Evolutionary conservation across 2,888 invertebrate species (phyloP).

Genomic region (Linnaemya tessellans): DNA sequence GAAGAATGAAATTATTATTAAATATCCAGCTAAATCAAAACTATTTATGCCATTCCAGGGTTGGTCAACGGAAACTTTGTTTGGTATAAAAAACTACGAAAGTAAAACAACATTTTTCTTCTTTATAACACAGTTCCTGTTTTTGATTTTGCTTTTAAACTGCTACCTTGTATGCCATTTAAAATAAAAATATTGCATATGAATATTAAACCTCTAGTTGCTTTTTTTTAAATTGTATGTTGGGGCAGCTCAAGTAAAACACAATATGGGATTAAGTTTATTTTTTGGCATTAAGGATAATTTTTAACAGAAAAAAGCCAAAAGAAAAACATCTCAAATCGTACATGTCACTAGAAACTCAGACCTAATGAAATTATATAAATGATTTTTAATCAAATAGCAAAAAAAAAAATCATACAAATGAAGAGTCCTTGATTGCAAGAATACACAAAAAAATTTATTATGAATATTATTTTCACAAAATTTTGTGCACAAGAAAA

Average conservation of each 20-base stretch:
- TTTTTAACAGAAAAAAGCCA: constrained; percentile 24
- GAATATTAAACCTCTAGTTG: constrained; percentile 35
- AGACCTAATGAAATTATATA: constrained; percentile 48
- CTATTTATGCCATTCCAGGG: too few relatives aligned
- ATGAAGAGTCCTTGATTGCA: constrained; percentile 66
- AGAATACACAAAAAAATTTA: constrained; percentile 43
- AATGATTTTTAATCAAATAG: constrained; percentile 53
- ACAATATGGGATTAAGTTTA: constrained; percentile 62
- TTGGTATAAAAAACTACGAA: too few relatives aligned
- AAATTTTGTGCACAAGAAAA: constrained; percentile 36
- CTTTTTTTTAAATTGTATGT: constrained; percentile 23
- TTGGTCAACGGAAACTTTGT: too few relatives aligned
- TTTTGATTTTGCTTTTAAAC: too few relatives aligned
- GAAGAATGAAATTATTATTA: too few relatives aligned
- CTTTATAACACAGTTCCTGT: too few relatives aligned
- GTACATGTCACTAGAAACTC: constrained; percentile 23
- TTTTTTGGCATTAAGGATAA: constrained; percentile 66
- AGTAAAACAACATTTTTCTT: too few relatives aligned
- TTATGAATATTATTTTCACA: constrained; percentile 4
- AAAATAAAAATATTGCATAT: background rate
- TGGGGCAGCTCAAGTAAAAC: constrained; percentile 41
- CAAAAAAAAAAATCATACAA: constrained; percentile 29
- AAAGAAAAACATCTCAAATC: background rate
- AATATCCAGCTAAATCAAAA: too few relatives aligned
- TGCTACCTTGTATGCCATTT: background rate